Base-by-base conservation (phyloP, 1,140 invertebrate genomes). In the Drosophila bifasciata region DNA sequence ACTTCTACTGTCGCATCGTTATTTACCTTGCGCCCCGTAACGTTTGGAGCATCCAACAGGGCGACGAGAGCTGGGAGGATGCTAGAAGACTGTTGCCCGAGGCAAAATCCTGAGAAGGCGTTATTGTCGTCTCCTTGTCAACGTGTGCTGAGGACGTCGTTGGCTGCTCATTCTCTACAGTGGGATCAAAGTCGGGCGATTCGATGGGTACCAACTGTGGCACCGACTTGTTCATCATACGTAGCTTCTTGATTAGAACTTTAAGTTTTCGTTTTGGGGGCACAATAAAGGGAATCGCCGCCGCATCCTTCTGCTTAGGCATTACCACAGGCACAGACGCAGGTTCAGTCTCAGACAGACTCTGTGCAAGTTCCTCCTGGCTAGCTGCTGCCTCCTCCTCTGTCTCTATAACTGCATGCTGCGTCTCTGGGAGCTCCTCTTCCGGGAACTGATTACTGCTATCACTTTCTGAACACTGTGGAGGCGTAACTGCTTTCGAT, bases 1-100 rank as follows among this genome's bases (percentile, higher is more conserved):
- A 40, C 46, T 13, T 9, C 7, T 55, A 28, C 19, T 6, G 16
- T 28, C 6, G 7, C n/a, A n/a, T 39, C 45, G 44, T 39, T 13
- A 66, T 39, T 86, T 85, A 85, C 77, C 81, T 77, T 79, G 13
- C 63, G 45, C n/a, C 17, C 13, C 1, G 19, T 56, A 9, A 63
- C 44, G 9, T 39, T 17, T 0, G 46, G 36, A 3, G 61, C 28
- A 43, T 81, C 60, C 7, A 86, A 32, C 0, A 86, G 15, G 0
- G 25, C 11, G 6, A 69, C 25, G 8, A 85, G n/a, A n/a, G 9
- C 9, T 88, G 53, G 0, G 83, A 56, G 7, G 77, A 88, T 19
- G 45, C 61, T 15, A 88, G 32, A 1, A 86, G 15, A 0, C 74
- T 75, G 19, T 86, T 83, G 40, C 52, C 74, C 3, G 23, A 25